A percentile compares a stretch with the other conserved stretches of the same genome.
phyloP scores from a whole-genome alignment of 1,140 invertebrate genomes.

The Leptopilina boulardi region DNA sequence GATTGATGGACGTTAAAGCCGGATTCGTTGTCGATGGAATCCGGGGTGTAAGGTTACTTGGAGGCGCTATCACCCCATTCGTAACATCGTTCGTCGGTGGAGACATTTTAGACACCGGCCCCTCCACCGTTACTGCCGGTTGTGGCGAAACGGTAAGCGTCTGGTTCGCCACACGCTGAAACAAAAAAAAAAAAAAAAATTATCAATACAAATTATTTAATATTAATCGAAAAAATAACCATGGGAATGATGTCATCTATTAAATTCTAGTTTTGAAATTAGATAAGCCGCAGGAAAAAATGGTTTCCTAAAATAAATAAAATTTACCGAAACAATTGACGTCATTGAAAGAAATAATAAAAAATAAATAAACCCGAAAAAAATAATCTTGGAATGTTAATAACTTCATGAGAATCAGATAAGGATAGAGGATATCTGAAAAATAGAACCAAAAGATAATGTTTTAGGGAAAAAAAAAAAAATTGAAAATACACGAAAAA shows the following conservation, averaged over 20 bases:
- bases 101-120: conserved; percentile 74
- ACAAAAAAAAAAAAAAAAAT: conserved; percentile 47
- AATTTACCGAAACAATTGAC: too few species aligned
- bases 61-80: conserved; percentile 67
- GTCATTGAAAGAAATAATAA: too few species aligned
- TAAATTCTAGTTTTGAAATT: too few species aligned
- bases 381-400: too few species aligned
- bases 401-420: too few species aligned
- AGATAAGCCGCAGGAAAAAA: too few species aligned
- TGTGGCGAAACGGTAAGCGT: conserved; percentile 75
- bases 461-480: too few species aligned
- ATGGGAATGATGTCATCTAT: too few species aligned
- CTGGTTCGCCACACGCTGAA: conserved; percentile 75
- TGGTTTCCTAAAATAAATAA: too few species aligned
- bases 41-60: conserved; percentile 61
- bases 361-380: too few species aligned
- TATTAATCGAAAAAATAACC: not conserved
- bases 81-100: conserved; percentile 74
- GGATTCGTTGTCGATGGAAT: conserved; percentile 64
- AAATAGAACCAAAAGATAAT: too few species aligned
- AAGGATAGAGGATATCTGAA: too few species aligned
- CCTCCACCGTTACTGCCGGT: conserved; percentile 74
- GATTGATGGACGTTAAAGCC: conserved; percentile 66
- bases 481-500: not conserved
- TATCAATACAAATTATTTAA: not conserved